These are phyloP conservation scores for Fistularia commersonii DNA, from an alignment of 2,797 vertebrate genomes.

Conservation along the genomic window DNA sequence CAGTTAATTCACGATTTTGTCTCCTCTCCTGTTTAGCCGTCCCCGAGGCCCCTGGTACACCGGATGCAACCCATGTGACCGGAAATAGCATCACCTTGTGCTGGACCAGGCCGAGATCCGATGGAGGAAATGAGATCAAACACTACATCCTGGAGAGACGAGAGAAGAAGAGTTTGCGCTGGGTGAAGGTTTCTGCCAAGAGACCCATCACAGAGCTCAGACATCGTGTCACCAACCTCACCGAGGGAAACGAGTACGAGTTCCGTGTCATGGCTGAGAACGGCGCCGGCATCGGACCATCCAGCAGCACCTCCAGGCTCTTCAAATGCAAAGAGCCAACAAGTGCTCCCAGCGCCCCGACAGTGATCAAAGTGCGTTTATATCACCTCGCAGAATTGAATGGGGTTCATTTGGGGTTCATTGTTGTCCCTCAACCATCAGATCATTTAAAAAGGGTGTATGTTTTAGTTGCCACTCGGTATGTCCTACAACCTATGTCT, in stretches of 20 bases:
- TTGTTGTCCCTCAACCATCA: too few species aligned
- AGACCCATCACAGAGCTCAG: constrained; percentile 91
- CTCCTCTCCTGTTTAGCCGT: constrained; percentile 74
- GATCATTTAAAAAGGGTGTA: too few species aligned
- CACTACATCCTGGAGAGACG: constrained; percentile 95
- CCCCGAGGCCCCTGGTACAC: constrained; percentile 92
- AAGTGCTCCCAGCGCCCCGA: constrained; percentile 87
- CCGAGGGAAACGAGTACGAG: constrained; percentile 96
- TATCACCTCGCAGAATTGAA: background rate
- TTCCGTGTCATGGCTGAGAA: constrained; percentile 99
- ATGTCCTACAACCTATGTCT: too few species aligned
- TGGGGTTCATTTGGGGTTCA: too few species aligned
- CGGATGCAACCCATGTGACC: constrained; percentile 90
- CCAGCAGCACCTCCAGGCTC: constrained; percentile 89
- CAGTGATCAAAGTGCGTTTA: constrained; percentile 85
- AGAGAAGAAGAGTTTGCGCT: constrained; percentile 96
- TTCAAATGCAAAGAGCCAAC: constrained; percentile 97
- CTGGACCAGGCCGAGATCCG: constrained; percentile 90
- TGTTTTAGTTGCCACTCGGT: too few species aligned
- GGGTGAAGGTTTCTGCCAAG: constrained; percentile 96
- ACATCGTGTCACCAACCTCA: constrained; percentile 88
- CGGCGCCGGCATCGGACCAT: constrained; percentile 86
- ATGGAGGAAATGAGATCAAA: constrained; percentile 96
- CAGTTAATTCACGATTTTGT: background rate
- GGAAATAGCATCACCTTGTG: constrained; percentile 91